These are phyloP conservation scores for Rhea americana DNA, from an alignment of 2,113 vertebrate species.

Conservation along the genomic window DNA sequence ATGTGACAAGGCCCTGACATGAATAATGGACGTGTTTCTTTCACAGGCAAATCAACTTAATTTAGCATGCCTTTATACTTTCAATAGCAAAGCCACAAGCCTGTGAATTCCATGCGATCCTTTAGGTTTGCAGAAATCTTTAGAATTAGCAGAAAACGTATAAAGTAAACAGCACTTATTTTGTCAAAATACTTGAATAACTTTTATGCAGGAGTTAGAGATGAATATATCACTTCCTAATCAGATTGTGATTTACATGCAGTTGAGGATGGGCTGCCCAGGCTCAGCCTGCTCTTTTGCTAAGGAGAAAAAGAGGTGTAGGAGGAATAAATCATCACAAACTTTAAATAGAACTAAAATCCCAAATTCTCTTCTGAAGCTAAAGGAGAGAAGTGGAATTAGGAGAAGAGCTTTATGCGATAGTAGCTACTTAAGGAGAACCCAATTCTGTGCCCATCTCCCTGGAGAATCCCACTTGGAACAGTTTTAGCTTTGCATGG, in stretches of 20 bases:
- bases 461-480: neutral
- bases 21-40: constrained; percentile 98
- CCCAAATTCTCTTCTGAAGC: neutral
- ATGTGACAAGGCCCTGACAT: constrained; percentile 99
- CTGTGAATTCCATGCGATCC: constrained; percentile 94
- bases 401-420: neutral
- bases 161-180: constrained; percentile 84
- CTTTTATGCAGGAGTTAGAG: constrained; percentile 78
- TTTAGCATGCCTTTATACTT: constrained; percentile 95
- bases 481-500: neutral
- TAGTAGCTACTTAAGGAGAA: neutral
- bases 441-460: neutral
- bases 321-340: neutral
- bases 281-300: constrained; percentile 29
- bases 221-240: constrained; percentile 83
- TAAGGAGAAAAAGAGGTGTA: neutral
- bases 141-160: constrained; percentile 88
- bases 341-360: neutral
- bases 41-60: constrained; percentile 99
- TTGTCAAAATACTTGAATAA: constrained; percentile 84
- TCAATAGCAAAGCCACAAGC: constrained; percentile 94
- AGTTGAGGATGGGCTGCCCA: constrained; percentile 65
- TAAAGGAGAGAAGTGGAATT: neutral
- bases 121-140: constrained; percentile 88
- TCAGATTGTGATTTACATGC: constrained; percentile 80